Base-by-base conservation (phyloP, 2,888 invertebrate genomes). In the Dromius quadrimaculatus region DNA sequence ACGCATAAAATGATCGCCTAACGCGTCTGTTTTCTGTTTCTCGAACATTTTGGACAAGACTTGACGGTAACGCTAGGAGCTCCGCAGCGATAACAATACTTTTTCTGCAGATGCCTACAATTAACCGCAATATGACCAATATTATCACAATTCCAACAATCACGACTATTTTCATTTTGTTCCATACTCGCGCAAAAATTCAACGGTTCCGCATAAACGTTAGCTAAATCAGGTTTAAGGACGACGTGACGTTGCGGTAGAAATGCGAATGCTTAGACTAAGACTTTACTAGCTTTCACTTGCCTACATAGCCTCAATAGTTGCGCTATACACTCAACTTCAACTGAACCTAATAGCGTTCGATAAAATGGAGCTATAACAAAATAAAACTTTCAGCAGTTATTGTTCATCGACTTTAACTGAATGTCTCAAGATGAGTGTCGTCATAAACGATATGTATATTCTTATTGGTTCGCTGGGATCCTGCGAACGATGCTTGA, bases 31-130 rank as follows among this genome's bases (percentile, higher is more conserved):
- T 8, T 28, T 8, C 6, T 8, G 28, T 28, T 28, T 28, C 28
- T 8, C 28, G n/a, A 4, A 20, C 54, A 50, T 20, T 8, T 2
- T n/a, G 54, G 54, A 50, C 54, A 50, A 2, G 19, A 2, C 2
- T 8, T 13, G 6, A 11, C 13, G 1, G 5, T 19, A 2, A 20
- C 8, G 13, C 22, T 22, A 9, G 1, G 1, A 8, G 8, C 3
- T 20, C 54, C 54, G 8, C 54, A 50, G 2, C 9, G 6, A 50
- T 50, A 50, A 19, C 54, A 50, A 6, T 1, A 50, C 22, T 22
- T 50, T 2, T 50, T 19, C n/a, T 23, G 19, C 8, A 23, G 50
- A 4, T 6, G 17, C 4, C 20, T 4, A 11, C 50, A 47, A 47
- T 47, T 20, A 17, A 6, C 4, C 13, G 5, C 13, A 4, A 5